Base-by-base conservation (phyloP, 1,140 invertebrate species). In the Dendrolimus kikuchii region DNA sequence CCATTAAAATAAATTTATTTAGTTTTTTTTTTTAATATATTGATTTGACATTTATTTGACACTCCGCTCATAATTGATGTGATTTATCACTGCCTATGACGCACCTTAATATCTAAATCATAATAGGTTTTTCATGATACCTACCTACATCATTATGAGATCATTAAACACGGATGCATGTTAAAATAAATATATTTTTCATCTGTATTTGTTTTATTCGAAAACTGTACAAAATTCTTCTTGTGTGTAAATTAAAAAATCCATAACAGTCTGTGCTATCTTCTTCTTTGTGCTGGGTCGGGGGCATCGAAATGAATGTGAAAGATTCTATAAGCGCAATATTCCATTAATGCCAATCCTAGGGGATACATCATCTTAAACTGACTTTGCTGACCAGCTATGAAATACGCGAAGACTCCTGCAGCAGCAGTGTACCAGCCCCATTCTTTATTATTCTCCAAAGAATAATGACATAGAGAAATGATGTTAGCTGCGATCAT, bases 401-500 rank as follows among this genome's bases (percentile, higher is more conserved):
- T 38, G 23, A 85, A 77, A 58, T 85, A 85, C 0, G 81, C 69
- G 8, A 80, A 49, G 5, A 77, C 38, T 1, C 63, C 74, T 1
- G 77, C 71, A 0, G 66, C 79, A 0, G 79, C 77, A 0, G 81
- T 80, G n/a, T 69, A 82, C 71, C 74, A 82, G 0, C 77, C 81
- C 71, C 71, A 84, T 23, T 69, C 61, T 5, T 59, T 60, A 3
- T 71, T 60, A 46, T 69, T 47, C 39, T 69, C 53, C 3, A 71
- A 44, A 5, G 77, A 75, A 51, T 75, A 81, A 38, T 75, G 49
- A 38, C 66, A 71, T 5, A 82, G 49, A 6, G 76, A 77, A 4
- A 79, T 60, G 23, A 80, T 68, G 53, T 85, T 85, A 51, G 67
- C 62, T 8, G 75, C 75, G 0, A 85, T 68, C 6, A 74, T 41